These are phyloP conservation scores for Ophiodon elongatus DNA, from an alignment of 2,113 vertebrate genomes.

Conservation along the genomic window DNA sequence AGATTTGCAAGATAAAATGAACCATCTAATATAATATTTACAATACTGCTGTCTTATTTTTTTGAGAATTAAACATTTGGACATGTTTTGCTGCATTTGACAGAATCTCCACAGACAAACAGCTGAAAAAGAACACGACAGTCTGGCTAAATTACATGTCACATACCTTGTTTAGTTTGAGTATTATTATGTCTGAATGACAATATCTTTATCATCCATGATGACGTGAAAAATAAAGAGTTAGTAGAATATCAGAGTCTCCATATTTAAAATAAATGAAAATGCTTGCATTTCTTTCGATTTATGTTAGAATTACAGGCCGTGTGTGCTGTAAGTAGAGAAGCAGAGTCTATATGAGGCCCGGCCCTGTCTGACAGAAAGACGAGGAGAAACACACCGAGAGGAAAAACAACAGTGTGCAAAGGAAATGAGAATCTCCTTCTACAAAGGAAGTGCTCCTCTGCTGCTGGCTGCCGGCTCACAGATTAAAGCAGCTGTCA, in stretches of 20 bases:
- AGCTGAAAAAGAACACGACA: neutral
- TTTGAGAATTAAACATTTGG: neutral
- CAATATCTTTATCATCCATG: neutral
- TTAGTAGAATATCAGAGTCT: neutral
- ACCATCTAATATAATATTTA: neutral
- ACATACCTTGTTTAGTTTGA: neutral
- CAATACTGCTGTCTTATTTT: neutral
- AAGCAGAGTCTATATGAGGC: slow-evolving; percentile 9
- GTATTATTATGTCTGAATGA: neutral
- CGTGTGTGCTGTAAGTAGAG: slow-evolving; percentile 12
- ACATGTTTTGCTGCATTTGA: neutral
- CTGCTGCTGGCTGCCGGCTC: slow-evolving; percentile 41
- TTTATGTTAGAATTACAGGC: slow-evolving; percentile 19
- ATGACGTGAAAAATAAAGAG: neutral
- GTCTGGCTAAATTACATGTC: neutral
- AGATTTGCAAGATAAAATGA: neutral
- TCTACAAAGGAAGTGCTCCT: slow-evolving; percentile 64
- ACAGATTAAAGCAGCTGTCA: slow-evolving; percentile 76
- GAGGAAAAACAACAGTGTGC: slow-evolving; percentile 56
- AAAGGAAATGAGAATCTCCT: slow-evolving; percentile 64
- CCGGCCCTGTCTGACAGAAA: neutral
- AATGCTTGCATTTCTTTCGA: neutral
- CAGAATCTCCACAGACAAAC: neutral
- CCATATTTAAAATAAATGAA: neutral
- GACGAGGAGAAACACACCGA: slow-evolving; percentile 5